Evolutionary conservation across 2,113 vertebrate species (phyloP), one percentile per base, ranked within the genome.

Genomic region (Halichoerus grypus): DNA sequence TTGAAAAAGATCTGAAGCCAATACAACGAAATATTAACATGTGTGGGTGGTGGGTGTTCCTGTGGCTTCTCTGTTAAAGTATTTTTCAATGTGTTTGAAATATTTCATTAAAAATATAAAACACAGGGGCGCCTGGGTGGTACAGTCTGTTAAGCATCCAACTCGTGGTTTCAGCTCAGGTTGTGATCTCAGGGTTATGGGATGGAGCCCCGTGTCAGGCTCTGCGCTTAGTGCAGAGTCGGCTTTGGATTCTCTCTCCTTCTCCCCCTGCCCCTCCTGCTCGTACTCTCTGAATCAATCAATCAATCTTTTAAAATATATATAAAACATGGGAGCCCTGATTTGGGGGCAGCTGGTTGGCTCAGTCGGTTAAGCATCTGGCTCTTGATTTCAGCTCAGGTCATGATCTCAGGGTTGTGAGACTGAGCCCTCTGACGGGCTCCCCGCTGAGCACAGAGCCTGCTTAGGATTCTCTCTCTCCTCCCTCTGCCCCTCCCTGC

Each of bases 11-110:
- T 85, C 55, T 69, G 16, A 81, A 84, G 31, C 28, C 85, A 55
- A 15, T 72, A 65, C 28, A 55, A 55, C 72, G 86, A 57, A 80
- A 39, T 53, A 46, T 80, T 71, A 80, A 71, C 4, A 14, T 55
- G 31, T 61, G 42, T 84, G 42, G 83, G 33, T 28, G 5, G 31
- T 63, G 26, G 31, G 36, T 93, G 31, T 22, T 88, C 63, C 14
- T 36, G 57, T 88, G 57, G 67, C 42, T 88, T 36, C 28, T 67
- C 28, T 59, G 63, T 81, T 88, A n/a, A 65, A 84, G 31, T 76
- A 76, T 67, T 94, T 92, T 93, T 59, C 39, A 67, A 57, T 63
- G 39, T 89, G 65, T 74, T 82, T 91, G 33, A 93, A 93, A 59
- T 61, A 81, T 67, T 81, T 88, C 22, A 63, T 55, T 72, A 57